Conservation (phyloP, 2,797 vertebrate genomes). For the Cottoperca gobio region DNA sequence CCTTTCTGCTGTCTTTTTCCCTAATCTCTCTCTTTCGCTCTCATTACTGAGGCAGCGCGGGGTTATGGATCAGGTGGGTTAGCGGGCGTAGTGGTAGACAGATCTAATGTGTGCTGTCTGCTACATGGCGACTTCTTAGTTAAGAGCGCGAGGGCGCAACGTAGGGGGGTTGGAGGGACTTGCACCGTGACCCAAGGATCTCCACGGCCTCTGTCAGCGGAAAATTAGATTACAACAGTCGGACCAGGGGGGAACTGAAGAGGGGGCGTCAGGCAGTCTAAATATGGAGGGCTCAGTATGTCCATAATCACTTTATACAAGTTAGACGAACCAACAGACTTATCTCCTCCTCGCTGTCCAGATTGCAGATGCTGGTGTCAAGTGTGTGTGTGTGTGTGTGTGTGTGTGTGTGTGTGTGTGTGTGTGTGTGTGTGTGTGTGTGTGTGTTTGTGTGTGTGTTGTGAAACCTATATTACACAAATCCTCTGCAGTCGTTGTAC, state of each 20-base stretch:
- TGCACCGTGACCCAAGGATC: slow-evolving; percentile 83
- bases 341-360: slow-evolving; percentile 80
- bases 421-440: slow-evolving; percentile 27
- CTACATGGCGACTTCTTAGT: slow-evolving; percentile 84
- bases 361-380: slow-evolving; percentile 71
- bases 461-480: slow-evolving; percentile 35
- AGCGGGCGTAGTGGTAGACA: slow-evolving; percentile 74
- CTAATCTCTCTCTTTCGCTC: slow-evolving; percentile 68
- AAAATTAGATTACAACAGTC: slow-evolving; percentile 88
- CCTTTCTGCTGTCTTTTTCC: slow-evolving; percentile 50
- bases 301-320: slow-evolving; percentile 87
- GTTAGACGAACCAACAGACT: slow-evolving; percentile 83
- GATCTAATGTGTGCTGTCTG: slow-evolving; percentile 86
- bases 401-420: slow-evolving; percentile 29
- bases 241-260: slow-evolving; percentile 75
- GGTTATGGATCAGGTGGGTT: slow-evolving; percentile 65
- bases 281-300: slow-evolving; percentile 85
- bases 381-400: slow-evolving; percentile 33
- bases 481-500: slow-evolving; percentile 35
- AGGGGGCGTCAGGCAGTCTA: slow-evolving; percentile 88
- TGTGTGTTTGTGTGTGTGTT: slow-evolving; percentile 38
- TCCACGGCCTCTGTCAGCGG: slow-evolving; percentile 85
- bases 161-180: slow-evolving; percentile 41
- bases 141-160: slow-evolving; percentile 69
- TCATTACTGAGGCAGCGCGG: slow-evolving; percentile 65